Conservation (phyloP, 2,797 vertebrate genomes). For the Onychomys leucogaster region DNA sequence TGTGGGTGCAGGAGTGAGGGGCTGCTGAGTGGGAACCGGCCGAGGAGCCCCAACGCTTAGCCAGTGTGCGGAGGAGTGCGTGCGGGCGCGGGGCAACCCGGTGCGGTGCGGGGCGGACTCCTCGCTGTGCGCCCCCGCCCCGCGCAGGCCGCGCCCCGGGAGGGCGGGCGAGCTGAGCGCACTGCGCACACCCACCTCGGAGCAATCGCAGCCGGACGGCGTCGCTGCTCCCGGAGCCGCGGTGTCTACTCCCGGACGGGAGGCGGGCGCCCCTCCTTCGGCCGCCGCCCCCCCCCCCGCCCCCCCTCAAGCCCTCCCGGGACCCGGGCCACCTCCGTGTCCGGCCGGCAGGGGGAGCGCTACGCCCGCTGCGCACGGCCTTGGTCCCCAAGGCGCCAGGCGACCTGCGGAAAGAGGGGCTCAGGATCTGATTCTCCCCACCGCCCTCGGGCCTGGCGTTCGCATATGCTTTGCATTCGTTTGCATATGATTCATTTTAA, state of each 20-base stretch:
- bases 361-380: background rate
- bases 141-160: slow-evolving; percentile 50
- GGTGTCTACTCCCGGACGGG: background rate
- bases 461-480: slow-evolving; percentile 48
- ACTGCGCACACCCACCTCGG: slow-evolving; percentile 70
- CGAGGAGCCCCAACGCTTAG: background rate
- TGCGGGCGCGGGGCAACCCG: background rate
- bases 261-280: slow-evolving; percentile 53
- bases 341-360: background rate
- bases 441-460: background rate
- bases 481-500: slow-evolving; percentile 27
- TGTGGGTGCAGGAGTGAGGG: background rate
- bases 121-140: background rate
- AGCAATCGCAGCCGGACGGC: slow-evolving; percentile 14
- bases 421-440: background rate
- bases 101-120: background rate
- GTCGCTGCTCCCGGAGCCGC: background rate
- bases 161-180: background rate
- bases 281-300: background rate
- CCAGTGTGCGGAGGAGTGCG: background rate
- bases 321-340: slow-evolving; percentile 9
- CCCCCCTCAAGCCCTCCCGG: background rate
- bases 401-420: background rate
- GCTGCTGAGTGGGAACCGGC: background rate
- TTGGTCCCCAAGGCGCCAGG: background rate